Evolutionary conservation across 1,140 invertebrate genomes (phyloP).

Genomic region (Halyomorpha halys): DNA sequence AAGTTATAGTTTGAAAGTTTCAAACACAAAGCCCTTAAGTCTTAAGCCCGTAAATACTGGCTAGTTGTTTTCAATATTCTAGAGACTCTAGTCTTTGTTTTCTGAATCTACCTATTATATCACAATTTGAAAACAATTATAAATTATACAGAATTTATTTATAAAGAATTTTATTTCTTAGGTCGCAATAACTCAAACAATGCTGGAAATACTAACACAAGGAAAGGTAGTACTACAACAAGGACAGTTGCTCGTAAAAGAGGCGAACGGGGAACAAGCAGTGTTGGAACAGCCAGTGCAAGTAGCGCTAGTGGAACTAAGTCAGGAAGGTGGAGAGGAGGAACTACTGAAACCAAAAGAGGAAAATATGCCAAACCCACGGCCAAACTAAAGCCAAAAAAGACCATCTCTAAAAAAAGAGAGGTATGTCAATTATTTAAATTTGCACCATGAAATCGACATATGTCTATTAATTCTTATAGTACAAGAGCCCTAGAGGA

Average conservation of each 20-base stretch:
- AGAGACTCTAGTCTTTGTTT: no score
- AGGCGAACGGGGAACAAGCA: neutral
- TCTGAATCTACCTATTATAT: no score
- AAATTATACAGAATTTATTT: neutral
- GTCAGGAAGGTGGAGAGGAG: neutral
- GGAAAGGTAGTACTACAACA: neutral
- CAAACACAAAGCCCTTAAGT: no score
- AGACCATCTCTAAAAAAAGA: constrained; percentile 28
- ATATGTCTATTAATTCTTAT: no score
- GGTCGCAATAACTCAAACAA: neutral
- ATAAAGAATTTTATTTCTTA: neutral
- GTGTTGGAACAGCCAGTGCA: neutral
- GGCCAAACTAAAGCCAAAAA: constrained; percentile 28
- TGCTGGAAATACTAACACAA: neutral
- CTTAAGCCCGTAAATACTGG: no score
- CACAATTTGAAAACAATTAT: neutral
- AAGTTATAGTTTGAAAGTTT: neutral
- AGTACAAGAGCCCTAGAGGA: no score
- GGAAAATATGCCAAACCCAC: constrained; percentile 6
- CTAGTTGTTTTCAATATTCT: no score
- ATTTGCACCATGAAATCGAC: no score
- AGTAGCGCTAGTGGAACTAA: neutral
- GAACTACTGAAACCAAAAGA: neutral
- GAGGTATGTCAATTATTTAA: neutral
- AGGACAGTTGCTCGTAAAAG: neutral